Base-by-base conservation (phyloP, 1,140 invertebrate genomes). In the Euwallacea fornicatus region DNA sequence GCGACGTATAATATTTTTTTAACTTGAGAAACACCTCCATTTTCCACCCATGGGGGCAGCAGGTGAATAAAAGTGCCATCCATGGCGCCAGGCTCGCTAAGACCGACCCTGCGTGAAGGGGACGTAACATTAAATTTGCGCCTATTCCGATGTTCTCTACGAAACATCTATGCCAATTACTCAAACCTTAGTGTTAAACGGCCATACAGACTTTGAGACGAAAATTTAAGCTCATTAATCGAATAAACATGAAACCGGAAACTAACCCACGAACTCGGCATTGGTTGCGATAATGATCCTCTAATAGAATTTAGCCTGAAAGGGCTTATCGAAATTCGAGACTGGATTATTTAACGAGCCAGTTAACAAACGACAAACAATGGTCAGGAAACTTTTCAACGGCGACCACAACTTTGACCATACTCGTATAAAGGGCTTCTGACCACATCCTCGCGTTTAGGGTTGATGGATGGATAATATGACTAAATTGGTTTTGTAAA, bases 341-440 rank as follows among this genome's bases (percentile, higher is more conserved):
- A 72, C 62, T 42, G 74, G 73, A 76, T 75, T 77, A 77, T 77
- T 77, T 76, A 77, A 77, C 76, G 76, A 77, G 75, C 73, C 75
- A 74, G 76, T 77, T 77, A 77, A 76, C 76, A 77, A 75, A 73
- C 75, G 76, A 75, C 76, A 77, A 77, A 77, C 73, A 76, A 76
- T 77, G 76, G 71, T 72, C 75, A 75, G 75, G 76, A 77, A 77
- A 77, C 76, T 75, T 77, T 77, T 76, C 76, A 76, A 77, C 74
- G 73, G 58, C 75, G 54, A 76, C 76, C 76, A 53, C 76, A 77
- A 75, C 61, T 64, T 75, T 73, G 64, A 69, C 69, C 54, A 10
- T 70, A 73, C 43, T 61, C 63, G 64, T 46, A 63, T 72, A 77
- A 74, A 75, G 73, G 76, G 75, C 75, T 77, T 76, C 75, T 73